Conservation (phyloP, 37 sponge, comb jelly and placozoan species). For the Eunapius fragilis region DNA sequence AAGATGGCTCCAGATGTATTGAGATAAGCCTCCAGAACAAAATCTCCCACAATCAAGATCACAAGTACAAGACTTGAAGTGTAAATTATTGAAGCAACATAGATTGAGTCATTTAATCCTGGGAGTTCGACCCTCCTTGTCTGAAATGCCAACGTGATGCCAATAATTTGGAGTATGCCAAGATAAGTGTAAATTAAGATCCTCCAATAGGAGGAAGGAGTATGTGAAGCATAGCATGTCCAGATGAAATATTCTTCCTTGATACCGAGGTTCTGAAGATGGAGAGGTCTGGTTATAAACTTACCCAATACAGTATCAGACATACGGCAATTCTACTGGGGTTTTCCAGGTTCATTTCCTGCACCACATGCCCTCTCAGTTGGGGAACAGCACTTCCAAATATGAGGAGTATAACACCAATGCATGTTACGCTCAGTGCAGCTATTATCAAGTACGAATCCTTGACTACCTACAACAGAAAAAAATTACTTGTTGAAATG, state of each 20-base stretch:
- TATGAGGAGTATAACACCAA: conserved; percentile 6
- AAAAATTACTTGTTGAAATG: conserved; percentile 31
- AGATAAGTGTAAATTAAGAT: too few species aligned
- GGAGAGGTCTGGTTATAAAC: conserved; percentile 4
- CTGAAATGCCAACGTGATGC: too few species aligned
- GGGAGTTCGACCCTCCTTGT: too few species aligned
- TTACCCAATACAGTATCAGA: not conserved
- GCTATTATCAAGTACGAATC: conserved; percentile 21
- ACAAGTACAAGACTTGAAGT: conserved; percentile 31
- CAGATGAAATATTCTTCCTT: conserved; percentile 10
- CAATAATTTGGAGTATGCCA: too few species aligned
- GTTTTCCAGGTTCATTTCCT: too few species aligned
- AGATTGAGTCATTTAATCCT: too few species aligned
- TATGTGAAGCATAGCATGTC: too few species aligned
- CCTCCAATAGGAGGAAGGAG: too few species aligned
- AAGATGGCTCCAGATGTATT: too few species aligned
- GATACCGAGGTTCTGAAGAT: not conserved
- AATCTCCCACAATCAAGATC: conserved; percentile 11
- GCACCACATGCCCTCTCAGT: too few species aligned
- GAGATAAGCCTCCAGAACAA: conserved; percentile 7
- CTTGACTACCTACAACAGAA: conserved; percentile 16
- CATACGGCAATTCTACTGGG: not conserved
- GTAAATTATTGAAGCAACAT: conserved; percentile 31
- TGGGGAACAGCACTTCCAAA: conserved; percentile 8
- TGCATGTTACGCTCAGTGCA: not conserved